Conservation (phyloP, 2,888 invertebrate genomes). For the Aelia acuminata region DNA sequence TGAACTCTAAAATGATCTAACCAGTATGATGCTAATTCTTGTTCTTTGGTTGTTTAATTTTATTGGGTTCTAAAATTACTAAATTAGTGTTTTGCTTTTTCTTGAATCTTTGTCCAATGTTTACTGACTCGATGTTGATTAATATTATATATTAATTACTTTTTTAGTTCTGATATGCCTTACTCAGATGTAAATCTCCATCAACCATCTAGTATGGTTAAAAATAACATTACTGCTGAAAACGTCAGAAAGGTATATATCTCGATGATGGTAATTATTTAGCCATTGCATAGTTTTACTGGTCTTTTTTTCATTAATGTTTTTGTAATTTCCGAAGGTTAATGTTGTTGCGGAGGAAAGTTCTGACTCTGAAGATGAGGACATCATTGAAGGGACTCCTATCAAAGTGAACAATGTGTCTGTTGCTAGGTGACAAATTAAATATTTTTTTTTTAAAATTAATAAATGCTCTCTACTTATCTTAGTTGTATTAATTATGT, state of each 20-base stretch:
- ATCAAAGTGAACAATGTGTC: constrained; percentile 15
- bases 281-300: background rate
- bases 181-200: background rate
- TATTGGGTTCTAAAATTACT: no score
- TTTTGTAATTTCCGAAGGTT: background rate
- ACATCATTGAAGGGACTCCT: constrained; percentile 40
- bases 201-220: background rate
- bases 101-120: no score
- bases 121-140: background rate
- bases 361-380: constrained; percentile 29
- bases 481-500: no score
- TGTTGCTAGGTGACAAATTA: background rate
- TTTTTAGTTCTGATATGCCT: background rate
- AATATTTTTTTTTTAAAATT: background rate
- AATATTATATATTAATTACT: background rate
- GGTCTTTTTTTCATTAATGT: background rate
- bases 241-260: background rate
- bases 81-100: no score
- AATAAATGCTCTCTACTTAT: background rate
- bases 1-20: no score
- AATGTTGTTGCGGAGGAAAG: background rate
- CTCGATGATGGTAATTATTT: background rate
- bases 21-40: no score
- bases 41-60: no score
- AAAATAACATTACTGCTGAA: background rate